phyloP scores from a whole-genome alignment of 2,797 vertebrate species.

The Ispidina picta region DNA sequence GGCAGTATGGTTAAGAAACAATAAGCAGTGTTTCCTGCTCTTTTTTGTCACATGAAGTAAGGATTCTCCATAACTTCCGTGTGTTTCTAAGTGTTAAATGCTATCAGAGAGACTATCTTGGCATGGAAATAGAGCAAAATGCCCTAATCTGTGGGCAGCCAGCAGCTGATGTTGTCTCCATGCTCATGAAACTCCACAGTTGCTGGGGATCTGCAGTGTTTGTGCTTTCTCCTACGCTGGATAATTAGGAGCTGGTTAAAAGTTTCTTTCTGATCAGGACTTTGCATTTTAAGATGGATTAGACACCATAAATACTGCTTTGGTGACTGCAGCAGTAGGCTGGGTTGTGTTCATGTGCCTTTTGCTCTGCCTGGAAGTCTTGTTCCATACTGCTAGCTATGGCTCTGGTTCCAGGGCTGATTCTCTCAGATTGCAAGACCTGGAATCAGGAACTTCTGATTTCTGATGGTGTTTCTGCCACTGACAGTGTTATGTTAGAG shows the following conservation, averaged over 20 bases:
- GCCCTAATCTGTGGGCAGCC: slow-evolving; percentile 63
- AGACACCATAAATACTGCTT: neutral
- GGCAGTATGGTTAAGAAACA: neutral
- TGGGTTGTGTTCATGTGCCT: neutral
- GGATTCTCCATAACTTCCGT: slow-evolving; percentile 38
- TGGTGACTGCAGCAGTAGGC: neutral
- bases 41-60: slow-evolving; percentile 43
- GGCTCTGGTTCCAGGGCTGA: neutral
- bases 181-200: slow-evolving; percentile 25
- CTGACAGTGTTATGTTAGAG: neutral
- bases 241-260: slow-evolving; percentile 31
- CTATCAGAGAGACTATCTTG: slow-evolving; percentile 66
- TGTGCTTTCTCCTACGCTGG: neutral
- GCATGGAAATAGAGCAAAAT: slow-evolving; percentile 60
- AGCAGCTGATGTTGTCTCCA: slow-evolving; percentile 48
- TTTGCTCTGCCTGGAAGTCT: neutral
- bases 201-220: slow-evolving; percentile 40
- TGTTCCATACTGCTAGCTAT: neutral
- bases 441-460: neutral
- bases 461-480: neutral
- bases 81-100: slow-evolving; percentile 64
- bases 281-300: neutral
- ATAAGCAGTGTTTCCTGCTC: slow-evolving; percentile 16
- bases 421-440: neutral
- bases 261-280: neutral